Base-by-base conservation (phyloP, 1,140 invertebrate genomes). In the Leptopilina clavipes region DNA sequence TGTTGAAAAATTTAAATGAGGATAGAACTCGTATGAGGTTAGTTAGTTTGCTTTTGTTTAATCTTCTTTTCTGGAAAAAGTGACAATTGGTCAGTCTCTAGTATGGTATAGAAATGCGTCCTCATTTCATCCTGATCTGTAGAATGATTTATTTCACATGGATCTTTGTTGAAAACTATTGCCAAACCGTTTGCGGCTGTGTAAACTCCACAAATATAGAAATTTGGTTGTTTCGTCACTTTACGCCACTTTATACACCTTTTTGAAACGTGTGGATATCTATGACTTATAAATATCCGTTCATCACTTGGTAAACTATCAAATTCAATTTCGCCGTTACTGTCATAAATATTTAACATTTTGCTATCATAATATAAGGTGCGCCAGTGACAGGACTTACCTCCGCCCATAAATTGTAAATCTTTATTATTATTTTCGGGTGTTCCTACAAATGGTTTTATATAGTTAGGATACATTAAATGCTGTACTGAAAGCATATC, bases 351-450 rank as follows among this genome's bases (percentile, higher is more conserved):
- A 45, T 74, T 18, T 14, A 80, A 45, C 8, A 43, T 10, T 43
- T 59, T 17, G 10, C 72, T 48, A n/a, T 77, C 59, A 19, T 37
- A 80, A 40, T 80, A 72, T 11, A 74, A 14, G 65, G 76, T 78
- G 14, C 76, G 65, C 76, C 74, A 77, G 45, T 80, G 79, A 43
- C 37, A 52, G 25, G 72, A 52, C n/a, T 37, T 70, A 11, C 31
- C 44, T 59, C 74, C 71, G 17, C 79, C 79, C 14, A 80, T 48
- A 18, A 80, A 73, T 74, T 80, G 76, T 48, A 80, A 37, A 70
- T 76, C 75, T 37, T 74, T 31, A 3, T 52, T 12, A 44, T 11
- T 44, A 44, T 14, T 14, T 44, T 44, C 10, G 43, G 43, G 10
- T 11, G 9, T 44, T 44, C 1, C 43, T 44, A 3, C 45, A 14